These are phyloP conservation scores for Picus viridis DNA, from an alignment of 2,797 vertebrate genomes.

Conservation along the genomic window DNA sequence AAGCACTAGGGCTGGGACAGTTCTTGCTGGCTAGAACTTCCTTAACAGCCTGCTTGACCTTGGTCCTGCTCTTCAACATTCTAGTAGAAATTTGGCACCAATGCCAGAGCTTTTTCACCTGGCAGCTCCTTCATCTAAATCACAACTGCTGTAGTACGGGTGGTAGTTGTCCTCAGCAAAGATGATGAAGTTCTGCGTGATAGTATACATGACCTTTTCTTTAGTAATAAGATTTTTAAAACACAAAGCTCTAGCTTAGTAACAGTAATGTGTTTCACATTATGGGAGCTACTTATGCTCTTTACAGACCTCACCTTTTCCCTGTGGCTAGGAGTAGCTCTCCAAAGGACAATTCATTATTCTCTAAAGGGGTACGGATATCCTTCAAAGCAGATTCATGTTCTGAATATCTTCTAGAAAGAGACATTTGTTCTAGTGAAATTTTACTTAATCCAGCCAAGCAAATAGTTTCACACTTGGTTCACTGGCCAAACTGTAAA, in stretches of 20 bases:
- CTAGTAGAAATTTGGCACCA: not conserved
- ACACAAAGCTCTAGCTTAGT: not conserved
- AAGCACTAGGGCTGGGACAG: not conserved
- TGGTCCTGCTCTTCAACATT: not conserved
- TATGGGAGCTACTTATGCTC: not conserved
- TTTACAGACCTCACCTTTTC: not conserved
- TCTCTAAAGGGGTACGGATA: not conserved
- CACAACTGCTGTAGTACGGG: not conserved
- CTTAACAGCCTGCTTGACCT: not conserved
- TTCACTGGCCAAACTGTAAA: not conserved
- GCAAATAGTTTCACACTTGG: not conserved
- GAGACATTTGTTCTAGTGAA: not conserved
- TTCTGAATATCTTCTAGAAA: not conserved
- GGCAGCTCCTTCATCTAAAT: not conserved
- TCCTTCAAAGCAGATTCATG: not conserved
- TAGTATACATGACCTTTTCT: no score
- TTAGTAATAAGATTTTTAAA: not conserved
- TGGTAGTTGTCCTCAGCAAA: not conserved
- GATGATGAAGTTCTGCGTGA: not conserved
- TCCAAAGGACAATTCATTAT: not conserved
- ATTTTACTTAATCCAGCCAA: not conserved
- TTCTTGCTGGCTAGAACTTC: not conserved
- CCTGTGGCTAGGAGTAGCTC: rapidly evolving
- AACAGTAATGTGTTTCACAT: not conserved
- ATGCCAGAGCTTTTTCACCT: not conserved